A percentile compares a stretch with the other conserved stretches of the same genome.
Conservation (phyloP, 2,113 vertebrate species). For the Danionella cerebrum region DNA sequence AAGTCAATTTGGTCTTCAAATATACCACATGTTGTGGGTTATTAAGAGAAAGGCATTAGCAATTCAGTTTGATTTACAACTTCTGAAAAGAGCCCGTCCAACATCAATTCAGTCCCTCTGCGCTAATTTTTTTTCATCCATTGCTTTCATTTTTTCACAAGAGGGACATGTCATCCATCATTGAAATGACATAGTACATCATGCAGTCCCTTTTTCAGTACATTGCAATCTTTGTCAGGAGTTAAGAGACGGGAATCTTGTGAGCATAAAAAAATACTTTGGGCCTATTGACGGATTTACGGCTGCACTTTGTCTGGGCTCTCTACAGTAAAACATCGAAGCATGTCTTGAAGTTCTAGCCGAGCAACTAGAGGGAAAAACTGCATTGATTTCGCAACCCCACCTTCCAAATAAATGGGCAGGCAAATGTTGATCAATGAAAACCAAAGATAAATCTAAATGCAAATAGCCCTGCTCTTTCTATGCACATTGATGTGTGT, state of each 20-base stretch:
- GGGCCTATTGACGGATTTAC: conserved; percentile 22
- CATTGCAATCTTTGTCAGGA: not conserved
- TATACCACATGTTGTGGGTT: conserved; percentile 7
- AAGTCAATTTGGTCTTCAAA: not conserved
- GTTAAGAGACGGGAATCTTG: conserved; percentile 5
- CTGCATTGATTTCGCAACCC: conserved; percentile 3
- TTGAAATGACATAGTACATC: conserved; percentile 41
- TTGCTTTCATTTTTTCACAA: not conserved
- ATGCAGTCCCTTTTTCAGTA: not conserved
- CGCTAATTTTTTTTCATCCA: conserved; percentile 15
- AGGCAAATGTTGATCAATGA: conserved; percentile 55
- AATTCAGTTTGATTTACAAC: conserved; percentile 25
- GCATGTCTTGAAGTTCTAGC: not conserved
- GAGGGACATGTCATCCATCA: conserved; percentile 34
- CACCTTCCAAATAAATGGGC: not conserved
- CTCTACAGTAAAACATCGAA: conserved; percentile 33
- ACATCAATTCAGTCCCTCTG: conserved; percentile 8
- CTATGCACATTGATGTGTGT: conserved; percentile 48
- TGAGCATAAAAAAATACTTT: not conserved
- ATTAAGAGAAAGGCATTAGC: conserved; percentile 21
- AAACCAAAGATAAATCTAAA: conserved; percentile 62
- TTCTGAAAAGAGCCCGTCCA: not conserved
- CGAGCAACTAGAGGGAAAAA: not conserved
- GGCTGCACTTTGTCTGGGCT: not conserved
- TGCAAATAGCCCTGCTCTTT: conserved; percentile 54